Base-by-base conservation (phyloP, 1,140 invertebrate species). In the Dinothrombium tinctorium region DNA sequence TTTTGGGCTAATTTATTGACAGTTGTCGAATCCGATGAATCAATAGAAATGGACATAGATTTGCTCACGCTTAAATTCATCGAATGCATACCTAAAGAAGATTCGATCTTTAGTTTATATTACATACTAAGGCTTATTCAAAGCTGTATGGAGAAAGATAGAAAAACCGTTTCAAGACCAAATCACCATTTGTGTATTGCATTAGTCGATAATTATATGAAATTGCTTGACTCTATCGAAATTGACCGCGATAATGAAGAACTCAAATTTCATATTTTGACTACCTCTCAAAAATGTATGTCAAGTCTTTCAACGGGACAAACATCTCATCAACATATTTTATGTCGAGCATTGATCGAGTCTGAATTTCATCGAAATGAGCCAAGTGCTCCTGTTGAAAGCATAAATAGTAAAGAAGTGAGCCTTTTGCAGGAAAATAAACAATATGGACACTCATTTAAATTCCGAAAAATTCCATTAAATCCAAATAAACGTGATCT, bases 141-240 rank as follows among this genome's bases (percentile, higher is more conserved):
- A n/a, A 12, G n/a, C 2, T 26, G 35, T 22, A 15, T 46, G 9
- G 45, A 46, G n/a, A 23, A 35, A 21, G 9, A 37, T 37, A 24
- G 21, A 12, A 37, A 38, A 23, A 4, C 14, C 5, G 15, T 36
- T 25, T 32, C 12, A n/a, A 22, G 32, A n/a, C 33, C 39, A 15
- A 41, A 45, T 22, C 39, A 48, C 29, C 35, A 31, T 3, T 17
- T 47, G 5, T 47, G 46, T 23, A 23, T 47, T 12, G 14, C 21
- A 8, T 19, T 47, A 12, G 21, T 41, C 12, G 20, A 25, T 11
- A 35, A n/a, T 33, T 46, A 33, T 32, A 39, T 47, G 17, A 28
- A 43, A 32, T 14, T 47, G n/a, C 22, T 46, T 15, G 14, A 43
- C 12, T 8, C 23, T 9, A 26, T 37, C 11, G 12, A 29, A 22